Evolutionary conservation across 2,113 vertebrate species (phyloP).

Genomic region (Strigops habroptila): DNA sequence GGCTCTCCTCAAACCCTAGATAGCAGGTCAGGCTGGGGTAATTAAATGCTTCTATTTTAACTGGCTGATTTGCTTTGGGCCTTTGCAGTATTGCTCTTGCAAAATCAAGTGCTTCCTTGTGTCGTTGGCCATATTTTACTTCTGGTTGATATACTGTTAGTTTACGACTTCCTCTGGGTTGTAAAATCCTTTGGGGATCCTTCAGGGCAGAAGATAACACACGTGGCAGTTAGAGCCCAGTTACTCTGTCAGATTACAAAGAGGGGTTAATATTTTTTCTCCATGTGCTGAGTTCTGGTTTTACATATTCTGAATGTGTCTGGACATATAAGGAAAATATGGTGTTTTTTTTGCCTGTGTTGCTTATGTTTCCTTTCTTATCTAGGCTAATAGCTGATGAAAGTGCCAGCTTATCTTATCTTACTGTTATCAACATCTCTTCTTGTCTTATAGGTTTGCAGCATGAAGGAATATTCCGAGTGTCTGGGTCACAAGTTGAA

Average conservation of each 20-base stretch:
- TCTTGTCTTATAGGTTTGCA: slow-evolving; percentile 80
- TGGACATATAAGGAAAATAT: background rate
- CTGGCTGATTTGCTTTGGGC: background rate
- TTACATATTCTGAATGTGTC: background rate
- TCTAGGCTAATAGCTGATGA: background rate
- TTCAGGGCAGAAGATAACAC: background rate
- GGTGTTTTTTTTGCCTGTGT: background rate
- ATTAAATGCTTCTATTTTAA: background rate
- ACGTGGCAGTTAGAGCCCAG: background rate
- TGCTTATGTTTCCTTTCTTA: accelerated
- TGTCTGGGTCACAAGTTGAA: slow-evolving; percentile 96
- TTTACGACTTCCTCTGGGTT: background rate
- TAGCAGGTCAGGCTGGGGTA: background rate
- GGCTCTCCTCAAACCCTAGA: background rate
- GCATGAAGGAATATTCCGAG: slow-evolving; percentile 96
- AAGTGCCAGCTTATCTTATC: background rate
- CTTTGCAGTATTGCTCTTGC: background rate
- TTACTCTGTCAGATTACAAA: background rate
- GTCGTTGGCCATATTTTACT: background rate
- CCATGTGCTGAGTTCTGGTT: background rate
- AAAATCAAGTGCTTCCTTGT: background rate
- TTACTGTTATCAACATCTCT: background rate
- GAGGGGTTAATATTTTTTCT: background rate
- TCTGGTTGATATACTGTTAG: background rate
- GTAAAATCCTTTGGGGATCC: slow-evolving; percentile 5